Base-by-base conservation (phyloP, 2,797 vertebrate species). In the Esox lucius region DNA sequence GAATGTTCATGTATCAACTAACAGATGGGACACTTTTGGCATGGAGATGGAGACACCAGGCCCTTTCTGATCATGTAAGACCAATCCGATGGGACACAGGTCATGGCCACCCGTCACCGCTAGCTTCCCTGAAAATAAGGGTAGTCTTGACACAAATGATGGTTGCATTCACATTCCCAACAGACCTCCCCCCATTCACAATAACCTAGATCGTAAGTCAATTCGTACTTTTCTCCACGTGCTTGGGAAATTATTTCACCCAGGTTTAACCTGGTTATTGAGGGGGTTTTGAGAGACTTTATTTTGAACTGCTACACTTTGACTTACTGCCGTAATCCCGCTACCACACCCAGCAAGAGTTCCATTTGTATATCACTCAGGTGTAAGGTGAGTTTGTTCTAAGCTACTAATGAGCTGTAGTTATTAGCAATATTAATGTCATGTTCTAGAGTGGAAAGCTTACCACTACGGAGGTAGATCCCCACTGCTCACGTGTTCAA, bases 151-250 rank as follows among this genome's bases (percentile, higher is more conserved):
- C n/a, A 13, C 2, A 75, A 9, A n/a, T 76, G 65, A 17, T 53
- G 53, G 39, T 39, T 70, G 70, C 70, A 80, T 5, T 65, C 78
- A 73, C 74, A 80, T 33, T 80, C 73, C 78, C 70, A 76, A 33
- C 74, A 76, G 0, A 31, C 59, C 9, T 33, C 64, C 5, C 26
- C 33, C 35, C 2, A 35, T 2, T 35, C 33, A 2, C 33, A 35
- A 5, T 5, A 35, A 35, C 33, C 33, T 35, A 2, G 33, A 35
- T 35, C n/a, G n/a, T n/a, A n/a, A n/a, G n/a, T n/a, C 33, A 35
- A 15, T 13, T 64, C 13, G 13, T 46, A 8, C 4, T 8, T n/a
- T 9, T 1, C 19, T 22, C 8, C 19, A 6, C 0, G 35, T 35
- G 33, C 33, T n/a, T n/a, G n/a, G 9, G 8, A 15, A 15, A 24